These are phyloP conservation scores for Himantopus leucocephalus DNA, from an alignment of 2,113 vertebrate species.

Conservation along the genomic window DNA sequence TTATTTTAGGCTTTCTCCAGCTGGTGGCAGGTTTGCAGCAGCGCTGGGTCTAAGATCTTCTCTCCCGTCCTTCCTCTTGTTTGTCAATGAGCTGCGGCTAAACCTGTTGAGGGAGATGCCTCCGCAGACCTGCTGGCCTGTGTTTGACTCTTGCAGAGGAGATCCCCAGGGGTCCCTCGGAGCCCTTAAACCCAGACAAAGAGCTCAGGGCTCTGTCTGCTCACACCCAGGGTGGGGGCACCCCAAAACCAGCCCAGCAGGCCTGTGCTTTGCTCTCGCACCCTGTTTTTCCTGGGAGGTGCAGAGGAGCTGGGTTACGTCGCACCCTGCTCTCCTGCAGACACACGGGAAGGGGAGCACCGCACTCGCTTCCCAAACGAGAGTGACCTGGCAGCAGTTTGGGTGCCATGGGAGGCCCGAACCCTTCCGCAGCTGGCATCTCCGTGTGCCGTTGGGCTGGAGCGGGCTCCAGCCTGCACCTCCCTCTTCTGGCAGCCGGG, in stretches of 20 bases:
- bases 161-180: neutral
- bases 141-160: neutral
- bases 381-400: neutral
- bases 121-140: neutral
- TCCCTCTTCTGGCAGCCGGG: neutral
- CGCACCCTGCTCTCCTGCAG: rapidly evolving
- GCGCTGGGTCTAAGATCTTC: neutral
- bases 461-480: neutral
- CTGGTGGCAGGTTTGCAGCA: slow-evolving; percentile 25
- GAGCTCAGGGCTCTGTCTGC: neutral
- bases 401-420: neutral
- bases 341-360: neutral
- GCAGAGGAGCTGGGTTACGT: neutral
- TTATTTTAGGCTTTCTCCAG: neutral
- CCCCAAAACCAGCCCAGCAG: neutral
- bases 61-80: neutral
- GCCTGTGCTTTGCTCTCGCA: neutral
- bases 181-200: slow-evolving; percentile 5
- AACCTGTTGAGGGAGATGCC: neutral
- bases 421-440: rapidly evolving
- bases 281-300: neutral
- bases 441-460: rapidly evolving
- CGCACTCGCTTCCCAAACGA: rapidly evolving
- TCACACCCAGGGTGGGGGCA: neutral
- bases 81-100: neutral